Conservation (phyloP, 92 coral and sea anemone species). For the Zoanthus gigantus region DNA sequence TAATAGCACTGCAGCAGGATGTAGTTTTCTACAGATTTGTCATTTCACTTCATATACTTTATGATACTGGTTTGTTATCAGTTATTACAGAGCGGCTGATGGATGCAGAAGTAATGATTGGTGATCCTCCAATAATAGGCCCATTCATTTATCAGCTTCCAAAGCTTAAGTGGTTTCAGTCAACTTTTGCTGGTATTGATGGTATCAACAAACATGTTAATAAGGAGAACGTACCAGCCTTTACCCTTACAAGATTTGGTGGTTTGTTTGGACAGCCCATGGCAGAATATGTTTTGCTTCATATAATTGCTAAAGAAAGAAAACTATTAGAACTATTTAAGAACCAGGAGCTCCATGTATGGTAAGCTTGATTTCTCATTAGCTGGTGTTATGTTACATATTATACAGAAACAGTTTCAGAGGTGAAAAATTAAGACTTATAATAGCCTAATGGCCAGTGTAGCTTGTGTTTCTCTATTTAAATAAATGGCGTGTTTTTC, state of each 20-base stretch:
- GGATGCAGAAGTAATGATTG: conserved; percentile 79
- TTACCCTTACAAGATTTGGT: conserved; percentile 79
- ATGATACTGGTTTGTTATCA: not conserved
- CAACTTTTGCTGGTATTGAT: conserved; percentile 90
- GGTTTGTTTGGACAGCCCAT: conserved; percentile 82
- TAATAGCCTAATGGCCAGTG: too few relatives aligned
- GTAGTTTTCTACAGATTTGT: not conserved
- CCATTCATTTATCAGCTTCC: conserved; percentile 65
- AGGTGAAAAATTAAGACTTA: too few relatives aligned
- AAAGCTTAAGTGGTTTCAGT: conserved; percentile 91
- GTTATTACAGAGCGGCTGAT: conserved; percentile 58
- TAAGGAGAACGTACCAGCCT: conserved; percentile 61
- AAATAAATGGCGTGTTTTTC: too few relatives aligned
- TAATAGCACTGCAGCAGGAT: too few relatives aligned
- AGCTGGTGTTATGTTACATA: too few relatives aligned
- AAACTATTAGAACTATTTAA: conserved; percentile 60
- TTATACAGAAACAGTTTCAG: too few relatives aligned
- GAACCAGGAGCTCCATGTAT: conserved; percentile 66
- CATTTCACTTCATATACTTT: not conserved
- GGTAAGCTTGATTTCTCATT: conserved; percentile 57
- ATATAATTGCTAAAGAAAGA: conserved; percentile 86
- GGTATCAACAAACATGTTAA: conserved; percentile 49
- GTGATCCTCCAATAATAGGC: conserved; percentile 65
- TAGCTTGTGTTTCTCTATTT: too few relatives aligned
- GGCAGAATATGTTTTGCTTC: conserved; percentile 88